Conservation (phyloP, 1,140 invertebrate species). For the Drosophila watanabei region DNA sequence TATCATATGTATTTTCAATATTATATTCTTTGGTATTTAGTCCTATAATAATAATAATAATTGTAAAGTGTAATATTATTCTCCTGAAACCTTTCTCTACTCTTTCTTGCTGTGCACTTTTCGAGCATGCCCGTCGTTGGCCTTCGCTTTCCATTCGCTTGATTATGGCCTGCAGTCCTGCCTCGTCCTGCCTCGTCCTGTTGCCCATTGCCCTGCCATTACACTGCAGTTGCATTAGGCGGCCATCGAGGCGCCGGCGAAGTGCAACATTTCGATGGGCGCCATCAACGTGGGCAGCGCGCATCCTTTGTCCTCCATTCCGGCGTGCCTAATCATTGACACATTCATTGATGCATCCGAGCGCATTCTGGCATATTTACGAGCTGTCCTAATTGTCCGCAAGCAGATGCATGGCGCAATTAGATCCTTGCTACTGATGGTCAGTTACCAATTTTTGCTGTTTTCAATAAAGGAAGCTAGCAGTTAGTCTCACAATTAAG, state of each 20-base stretch:
- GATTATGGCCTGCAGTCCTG: slow-evolving; percentile 63
- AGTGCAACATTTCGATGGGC: slow-evolving; percentile 76
- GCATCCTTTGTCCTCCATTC: slow-evolving; percentile 28
- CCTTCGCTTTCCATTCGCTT: slow-evolving; percentile 60
- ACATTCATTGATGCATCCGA: slow-evolving; percentile 77
- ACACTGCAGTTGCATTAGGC: slow-evolving; percentile 75
- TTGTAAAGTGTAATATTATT: no score
- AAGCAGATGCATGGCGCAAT: slow-evolving; percentile 29
- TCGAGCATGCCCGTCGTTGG: slow-evolving; percentile 8
- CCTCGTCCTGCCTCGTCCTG: not conserved
- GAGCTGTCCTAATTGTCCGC: slow-evolving; percentile 55
- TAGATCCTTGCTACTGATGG: not conserved
- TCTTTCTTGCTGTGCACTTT: slow-evolving; percentile 7
- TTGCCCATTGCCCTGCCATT: no score
- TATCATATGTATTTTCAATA: no score
- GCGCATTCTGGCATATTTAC: slow-evolving; percentile 67
- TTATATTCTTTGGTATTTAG: no score
- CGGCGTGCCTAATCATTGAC: slow-evolving; percentile 74
- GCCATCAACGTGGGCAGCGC: slow-evolving; percentile 49
- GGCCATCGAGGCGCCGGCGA: slow-evolving; percentile 10
- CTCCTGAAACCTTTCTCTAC: no score
- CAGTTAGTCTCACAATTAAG: no score
- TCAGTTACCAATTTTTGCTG: not conserved
- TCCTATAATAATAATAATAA: no score
- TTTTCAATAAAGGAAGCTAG: not conserved